Evolutionary conservation across 2,888 invertebrate genomes (phyloP).

Genomic region (Parnassius orleans): DNA sequence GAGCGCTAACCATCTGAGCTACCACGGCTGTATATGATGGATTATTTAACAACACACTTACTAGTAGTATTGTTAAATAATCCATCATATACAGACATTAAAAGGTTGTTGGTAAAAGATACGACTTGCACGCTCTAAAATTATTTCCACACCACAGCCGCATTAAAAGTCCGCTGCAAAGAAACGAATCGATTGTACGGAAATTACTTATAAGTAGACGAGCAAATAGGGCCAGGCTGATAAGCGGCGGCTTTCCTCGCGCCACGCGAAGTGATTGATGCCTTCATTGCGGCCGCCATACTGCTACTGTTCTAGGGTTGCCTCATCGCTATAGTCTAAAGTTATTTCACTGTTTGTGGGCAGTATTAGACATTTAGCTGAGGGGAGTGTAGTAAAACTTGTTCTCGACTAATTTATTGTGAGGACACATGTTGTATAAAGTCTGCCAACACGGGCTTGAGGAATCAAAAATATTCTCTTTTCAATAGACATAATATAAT

Average conservation of each 20-base stretch:
- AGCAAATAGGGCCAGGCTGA: conserved; percentile 71
- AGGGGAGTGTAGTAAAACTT: too few relatives aligned
- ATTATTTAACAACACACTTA: too few relatives aligned
- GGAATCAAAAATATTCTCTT: too few relatives aligned
- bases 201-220: conserved; percentile 73
- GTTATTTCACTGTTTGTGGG: conserved; percentile 12
- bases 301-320: conserved; percentile 27
- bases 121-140: background rate
- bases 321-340: conserved; percentile 1
- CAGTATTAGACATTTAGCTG: too few relatives aligned
- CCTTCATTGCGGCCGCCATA: conserved; percentile 54
- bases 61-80: too few relatives aligned
- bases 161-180: conserved; percentile 9
- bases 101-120: background rate
- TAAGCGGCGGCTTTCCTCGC: conserved; percentile 66
- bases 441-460: too few relatives aligned
- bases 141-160: background rate
- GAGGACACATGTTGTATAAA: too few relatives aligned
- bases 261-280: conserved; percentile 76
- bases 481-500: too few relatives aligned
- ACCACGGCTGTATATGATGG: too few relatives aligned
- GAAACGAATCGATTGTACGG: conserved; percentile 63
- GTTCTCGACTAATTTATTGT: too few relatives aligned
- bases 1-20: too few relatives aligned
- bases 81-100: too few relatives aligned